phyloP scores from a whole-genome alignment of 2,888 invertebrate genomes.

The Ophion obscuratus region DNA sequence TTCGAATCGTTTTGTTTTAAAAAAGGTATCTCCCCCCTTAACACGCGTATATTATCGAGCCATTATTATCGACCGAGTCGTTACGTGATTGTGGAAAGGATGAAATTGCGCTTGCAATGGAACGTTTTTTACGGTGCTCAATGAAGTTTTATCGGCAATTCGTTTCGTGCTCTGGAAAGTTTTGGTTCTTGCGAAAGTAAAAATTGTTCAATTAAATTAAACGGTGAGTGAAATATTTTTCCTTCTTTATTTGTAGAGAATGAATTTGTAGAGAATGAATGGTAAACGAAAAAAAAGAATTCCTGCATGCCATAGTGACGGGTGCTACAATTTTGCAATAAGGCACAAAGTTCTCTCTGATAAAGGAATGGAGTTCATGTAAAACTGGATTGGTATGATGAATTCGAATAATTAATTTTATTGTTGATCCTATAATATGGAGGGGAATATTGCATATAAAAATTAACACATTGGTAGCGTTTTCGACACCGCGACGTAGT shows the following conservation, averaged over 20 bases:
- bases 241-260: background rate
- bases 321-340: too few relatives aligned
- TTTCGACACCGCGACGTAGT: too few relatives aligned
- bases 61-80: background rate
- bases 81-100: background rate
- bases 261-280: background rate
- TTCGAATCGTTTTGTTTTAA: too few relatives aligned
- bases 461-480: too few relatives aligned
- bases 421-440: too few relatives aligned
- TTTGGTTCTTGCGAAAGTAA: background rate
- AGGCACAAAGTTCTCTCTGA: too few relatives aligned
- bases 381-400: background rate
- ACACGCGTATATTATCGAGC: background rate
- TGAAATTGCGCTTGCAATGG: background rate
- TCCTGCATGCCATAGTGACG: background rate
- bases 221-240: background rate
- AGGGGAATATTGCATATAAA: too few relatives aligned
- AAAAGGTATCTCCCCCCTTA: background rate
- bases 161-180: background rate
- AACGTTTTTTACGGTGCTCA: background rate
- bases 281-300: background rate
- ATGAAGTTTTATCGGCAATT: background rate
- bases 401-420: background rate
- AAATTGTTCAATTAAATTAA: background rate
- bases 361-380: background rate